Base-by-base conservation (phyloP, 2,888 invertebrate genomes). In the Torymus texanus region DNA sequence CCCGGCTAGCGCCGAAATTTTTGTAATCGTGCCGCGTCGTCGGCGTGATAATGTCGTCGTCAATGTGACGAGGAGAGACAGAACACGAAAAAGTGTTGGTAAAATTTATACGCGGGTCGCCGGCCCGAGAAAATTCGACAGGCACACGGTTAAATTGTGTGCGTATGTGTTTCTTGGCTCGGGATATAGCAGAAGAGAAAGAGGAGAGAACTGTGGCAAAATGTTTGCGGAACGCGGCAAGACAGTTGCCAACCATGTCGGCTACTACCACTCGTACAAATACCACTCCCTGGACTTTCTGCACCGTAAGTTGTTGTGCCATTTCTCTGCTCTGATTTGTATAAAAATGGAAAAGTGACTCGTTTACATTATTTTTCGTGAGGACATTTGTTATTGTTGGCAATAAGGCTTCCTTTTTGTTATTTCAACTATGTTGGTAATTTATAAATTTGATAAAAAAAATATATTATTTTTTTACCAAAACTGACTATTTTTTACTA, bases 221-320 rank as follows among this genome's bases (percentile, higher is more conserved):
- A 84, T 85, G 84, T 68, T 81, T 56, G 67, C 5, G 50, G 81
- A 83, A 18, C 82, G 73, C 68, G 83, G 68, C 58, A 76, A 81
- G 18, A 75, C 79, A 18, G 61, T n/a, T 13, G 11, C 74, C 16
- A 82, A 82, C n/a, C 81, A 84, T 72, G 83, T 85, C 72, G 84
- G 83, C 14, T 85, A 85, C 58, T 85, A 85, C 67, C 85, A 84
- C 62, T 81, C 84, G 14, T 84, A 85, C 79, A 84, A 83, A 73
- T 85, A 85, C 65, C 84, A 85, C 11, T 84, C 84, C 4, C 75
- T 85, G 73, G 84, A 85, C 24, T 78, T 83, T 51, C 61, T 84
- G 24, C 83, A 85, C 50, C 83, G 85, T 85, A 83, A 80, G 85
- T 84, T 50, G 8, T 21, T 12, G 58, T 61, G 8, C 13, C 4